Evolutionary conservation across 2,113 vertebrate species (phyloP), one percentile per base, ranked within the genome.

Genomic region (Peromyscus polionotus): DNA sequence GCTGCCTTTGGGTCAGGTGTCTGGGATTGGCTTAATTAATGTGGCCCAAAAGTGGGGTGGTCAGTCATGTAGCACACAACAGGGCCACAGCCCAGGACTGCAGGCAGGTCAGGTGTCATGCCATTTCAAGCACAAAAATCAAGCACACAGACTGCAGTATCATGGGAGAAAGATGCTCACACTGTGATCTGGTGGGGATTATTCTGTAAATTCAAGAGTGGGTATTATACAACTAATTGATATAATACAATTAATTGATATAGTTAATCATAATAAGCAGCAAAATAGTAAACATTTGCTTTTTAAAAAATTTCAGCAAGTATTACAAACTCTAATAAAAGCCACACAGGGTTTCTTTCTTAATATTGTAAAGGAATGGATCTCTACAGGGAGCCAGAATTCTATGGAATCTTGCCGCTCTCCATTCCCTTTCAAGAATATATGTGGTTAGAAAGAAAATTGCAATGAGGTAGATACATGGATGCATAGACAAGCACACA

Each of bases 401-500:
- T 42, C n/a, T 77, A 22, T 2, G n/a, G 42, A 67, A 65, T 48
- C 92, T n/a, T 54, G 57, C 54, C 51, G 75, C 65, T 90, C 88
- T 80, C 48, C 17, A 4, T 83, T 90, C 83, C 75, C 88, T 92
- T 63, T 76, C 33, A 54, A 95, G 11, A 92, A 75, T n/a, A 36
- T 0, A 2, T 59, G 93, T 83, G 94, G 42, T 89, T 90, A 95
- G 95, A 95, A 96, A 95, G 96, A 88, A 95, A 90, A 95, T 54
- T 5, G n/a, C 76, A 93, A 96, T 96, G 98, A 98, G 97, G 98
- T 97, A 97, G 98, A 95, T 89, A 79, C 81, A 91, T 5, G 3
- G 93, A 97, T 89, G 96, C 96, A 93, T 65, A 97, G 96, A 92
- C 88, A 63, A 94, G 93, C 90, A 95, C 92, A 87, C 75, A 87